Percentiles rank a stretch among this genome's conserved stretches.
phyloP scores from a whole-genome alignment of 2,113 vertebrate genomes.

The Meleagris gallopavo region DNA sequence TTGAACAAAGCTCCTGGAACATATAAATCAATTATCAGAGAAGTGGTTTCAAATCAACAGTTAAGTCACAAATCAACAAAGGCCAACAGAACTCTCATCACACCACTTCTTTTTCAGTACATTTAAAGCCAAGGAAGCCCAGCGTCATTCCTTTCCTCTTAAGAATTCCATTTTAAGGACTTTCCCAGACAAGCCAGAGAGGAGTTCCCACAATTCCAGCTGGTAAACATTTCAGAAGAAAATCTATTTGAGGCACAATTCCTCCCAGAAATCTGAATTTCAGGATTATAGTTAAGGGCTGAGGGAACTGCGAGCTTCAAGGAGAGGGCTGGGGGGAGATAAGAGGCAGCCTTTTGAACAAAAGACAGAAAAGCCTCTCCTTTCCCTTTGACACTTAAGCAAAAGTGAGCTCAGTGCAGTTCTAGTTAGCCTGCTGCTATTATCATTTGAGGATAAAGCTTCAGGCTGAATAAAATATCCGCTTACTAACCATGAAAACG shows the following conservation, averaged over 20 bases:
- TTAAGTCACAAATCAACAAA: accelerated
- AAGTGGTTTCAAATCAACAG: accelerated
- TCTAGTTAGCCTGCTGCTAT: not conserved
- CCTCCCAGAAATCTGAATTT: not conserved
- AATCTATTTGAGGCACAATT: not conserved
- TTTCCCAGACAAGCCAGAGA: not conserved
- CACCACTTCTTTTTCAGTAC: not conserved
- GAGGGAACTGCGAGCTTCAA: not conserved
- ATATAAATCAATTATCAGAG: not conserved
- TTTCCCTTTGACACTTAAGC: not conserved
- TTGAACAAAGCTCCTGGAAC: not conserved
- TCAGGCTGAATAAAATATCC: not conserved
- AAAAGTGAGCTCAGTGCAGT: not conserved
- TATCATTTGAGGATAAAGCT: not conserved
- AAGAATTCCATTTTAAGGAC: not conserved
- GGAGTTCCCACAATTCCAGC: not conserved
- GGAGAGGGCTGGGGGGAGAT: not conserved
- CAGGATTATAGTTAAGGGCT: not conserved
- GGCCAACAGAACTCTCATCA: not conserved
- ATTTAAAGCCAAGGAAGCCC: not conserved
- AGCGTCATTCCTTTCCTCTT: not conserved
- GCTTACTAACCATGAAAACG: not conserved
- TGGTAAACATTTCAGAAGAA: not conserved
- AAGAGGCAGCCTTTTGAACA: not conserved
- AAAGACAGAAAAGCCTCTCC: not conserved